Conservation (phyloP, 2,888 invertebrate species). For the Zootermopsis nevadensis region DNA sequence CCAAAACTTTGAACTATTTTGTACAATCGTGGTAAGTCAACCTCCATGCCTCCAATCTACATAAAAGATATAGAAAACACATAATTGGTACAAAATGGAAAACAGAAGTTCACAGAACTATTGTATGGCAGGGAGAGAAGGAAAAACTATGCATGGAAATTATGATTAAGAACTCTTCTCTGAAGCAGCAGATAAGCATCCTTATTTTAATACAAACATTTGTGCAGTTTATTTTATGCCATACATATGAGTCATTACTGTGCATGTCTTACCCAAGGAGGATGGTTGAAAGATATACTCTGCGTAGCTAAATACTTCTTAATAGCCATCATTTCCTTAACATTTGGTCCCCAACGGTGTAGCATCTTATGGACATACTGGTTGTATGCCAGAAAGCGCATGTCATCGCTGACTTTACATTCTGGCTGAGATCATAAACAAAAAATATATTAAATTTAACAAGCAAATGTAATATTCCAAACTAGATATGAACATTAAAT, state of each 20-base stretch:
- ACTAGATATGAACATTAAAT: no score
- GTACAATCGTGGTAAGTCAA: slow-evolving; percentile 87
- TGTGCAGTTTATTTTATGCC: no score
- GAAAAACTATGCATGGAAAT: no score
- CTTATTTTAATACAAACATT: no score
- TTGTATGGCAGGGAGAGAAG: no score
- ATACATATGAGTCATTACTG: no score
- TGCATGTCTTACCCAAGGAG: slow-evolving; percentile 77
- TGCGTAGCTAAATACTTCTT: slow-evolving; percentile 83
- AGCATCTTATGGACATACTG: slow-evolving; percentile 91
- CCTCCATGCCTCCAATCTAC: slow-evolving; percentile 89
- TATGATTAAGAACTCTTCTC: no score
- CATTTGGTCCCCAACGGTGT: slow-evolving; percentile 89
- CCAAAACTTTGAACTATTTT: slow-evolving; percentile 87
- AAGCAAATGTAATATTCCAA: no score
- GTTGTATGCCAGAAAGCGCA: slow-evolving; percentile 87
- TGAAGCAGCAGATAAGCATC: no score
- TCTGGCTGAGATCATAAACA: slow-evolving; percentile 70
- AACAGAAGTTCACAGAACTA: no score
- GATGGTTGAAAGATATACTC: slow-evolving; percentile 77
- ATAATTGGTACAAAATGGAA: no score
- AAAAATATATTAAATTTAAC: not conserved
- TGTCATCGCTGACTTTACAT: slow-evolving; percentile 85
- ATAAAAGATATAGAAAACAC: slow-evolving; percentile 53
- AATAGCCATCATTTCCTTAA: slow-evolving; percentile 86